Evolutionary conservation across 1,140 invertebrate genomes (phyloP).

Genomic region (Pseudomyrmex concolor): DNA sequence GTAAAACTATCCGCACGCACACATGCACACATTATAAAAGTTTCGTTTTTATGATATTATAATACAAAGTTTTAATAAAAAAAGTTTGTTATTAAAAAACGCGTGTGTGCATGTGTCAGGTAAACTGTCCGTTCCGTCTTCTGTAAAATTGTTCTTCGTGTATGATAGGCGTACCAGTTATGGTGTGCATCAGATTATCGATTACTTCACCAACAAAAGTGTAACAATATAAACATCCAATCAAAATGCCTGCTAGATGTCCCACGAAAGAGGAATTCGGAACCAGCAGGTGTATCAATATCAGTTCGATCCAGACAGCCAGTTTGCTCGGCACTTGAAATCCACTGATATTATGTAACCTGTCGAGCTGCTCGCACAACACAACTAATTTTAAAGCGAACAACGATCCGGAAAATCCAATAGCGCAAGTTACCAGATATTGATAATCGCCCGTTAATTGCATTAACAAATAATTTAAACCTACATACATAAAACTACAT

Average conservation of each 20-base stretch:
- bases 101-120: too few relatives aligned
- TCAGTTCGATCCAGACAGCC: constrained; percentile 89
- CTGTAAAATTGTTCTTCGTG: constrained; percentile 83
- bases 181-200: constrained; percentile 79
- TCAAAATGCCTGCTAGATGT: constrained; percentile 90
- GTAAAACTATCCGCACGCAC: too few relatives aligned
- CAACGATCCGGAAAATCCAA: constrained; percentile 88
- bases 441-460: constrained; percentile 81
- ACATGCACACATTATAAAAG: too few relatives aligned
- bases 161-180: constrained; percentile 82
- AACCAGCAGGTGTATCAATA: constrained; percentile 88
- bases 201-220: constrained; percentile 87
- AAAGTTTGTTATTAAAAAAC: too few relatives aligned
- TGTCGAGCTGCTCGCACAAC: constrained; percentile 83
- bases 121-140: constrained; percentile 62
- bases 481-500: constrained; percentile 86
- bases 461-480: constrained; percentile 80
- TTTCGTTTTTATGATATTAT: too few relatives aligned
- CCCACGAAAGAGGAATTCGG: constrained; percentile 88
- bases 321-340: constrained; percentile 87
- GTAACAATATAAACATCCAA: constrained; percentile 88
- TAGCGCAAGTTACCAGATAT: constrained; percentile 87
- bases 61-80: too few relatives aligned
- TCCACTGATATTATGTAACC: constrained; percentile 83
- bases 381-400: constrained; percentile 90